phyloP scores from a whole-genome alignment of 2,888 invertebrate genomes.

The Parnassius mnemosyne region DNA sequence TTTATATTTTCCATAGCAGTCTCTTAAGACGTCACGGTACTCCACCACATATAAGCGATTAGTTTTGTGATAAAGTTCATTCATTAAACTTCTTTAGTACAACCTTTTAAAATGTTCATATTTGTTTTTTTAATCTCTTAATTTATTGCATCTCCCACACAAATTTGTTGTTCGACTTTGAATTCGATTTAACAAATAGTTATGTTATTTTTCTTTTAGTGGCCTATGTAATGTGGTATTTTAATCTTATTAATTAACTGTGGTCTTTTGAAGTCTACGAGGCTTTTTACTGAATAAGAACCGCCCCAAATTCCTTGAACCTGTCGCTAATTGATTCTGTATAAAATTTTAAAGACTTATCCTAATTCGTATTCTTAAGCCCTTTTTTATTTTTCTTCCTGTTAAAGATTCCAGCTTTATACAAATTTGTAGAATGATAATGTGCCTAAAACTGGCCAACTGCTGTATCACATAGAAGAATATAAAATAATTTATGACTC shows the following conservation, averaged over 20 bases:
- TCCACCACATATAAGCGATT: no score
- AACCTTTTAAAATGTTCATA: no score
- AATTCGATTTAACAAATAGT: conserved; percentile 26
- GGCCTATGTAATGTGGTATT: conserved; percentile 9
- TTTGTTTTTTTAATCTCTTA: no score
- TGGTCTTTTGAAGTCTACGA: conserved; percentile 23
- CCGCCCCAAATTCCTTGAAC: conserved; percentile 24
- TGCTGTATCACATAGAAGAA: no score
- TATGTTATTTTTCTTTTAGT: conserved; percentile 33
- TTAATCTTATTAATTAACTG: conserved; percentile 20
- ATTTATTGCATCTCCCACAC: conserved; percentile 33
- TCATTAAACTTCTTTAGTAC: no score
- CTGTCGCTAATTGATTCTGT: conserved; percentile 28
- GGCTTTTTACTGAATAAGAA: conserved; percentile 25
- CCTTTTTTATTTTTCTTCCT: conserved; percentile 25
- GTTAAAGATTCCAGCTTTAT: conserved; percentile 21
- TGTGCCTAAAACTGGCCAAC: neutral
- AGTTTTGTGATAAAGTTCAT: no score
- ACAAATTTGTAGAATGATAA: neutral
- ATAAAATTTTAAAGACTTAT: conserved; percentile 23
- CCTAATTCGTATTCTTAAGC: conserved; percentile 18
- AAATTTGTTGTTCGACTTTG: conserved; percentile 52
- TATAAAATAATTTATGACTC: no score
- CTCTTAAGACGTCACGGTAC: no score
- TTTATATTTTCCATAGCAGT: no score